phyloP scores from a whole-genome alignment of 2,888 invertebrate genomes.

The Ditylenchus weischeri region DNA sequence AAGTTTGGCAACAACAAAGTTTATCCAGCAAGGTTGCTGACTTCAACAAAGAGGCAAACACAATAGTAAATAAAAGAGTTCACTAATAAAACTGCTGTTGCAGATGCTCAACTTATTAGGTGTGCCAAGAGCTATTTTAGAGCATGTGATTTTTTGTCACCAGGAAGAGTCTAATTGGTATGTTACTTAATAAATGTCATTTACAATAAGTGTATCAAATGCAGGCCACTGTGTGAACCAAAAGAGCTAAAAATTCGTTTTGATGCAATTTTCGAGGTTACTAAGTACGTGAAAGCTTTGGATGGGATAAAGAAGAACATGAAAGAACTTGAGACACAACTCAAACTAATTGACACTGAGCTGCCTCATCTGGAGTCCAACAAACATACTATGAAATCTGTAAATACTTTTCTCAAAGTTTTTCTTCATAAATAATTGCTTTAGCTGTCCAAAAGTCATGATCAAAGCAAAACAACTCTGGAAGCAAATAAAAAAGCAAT shows the following conservation, averaged over 20 bases:
- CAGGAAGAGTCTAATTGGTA: conserved; percentile 90
- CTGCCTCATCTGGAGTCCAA: conserved; percentile 33
- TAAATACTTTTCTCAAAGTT: conserved; percentile 11
- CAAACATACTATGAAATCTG: conserved; percentile 9
- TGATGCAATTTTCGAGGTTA: conserved; percentile 93
- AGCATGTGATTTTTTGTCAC: conserved; percentile 95
- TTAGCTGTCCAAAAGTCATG: neutral
- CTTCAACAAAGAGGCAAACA: conserved; percentile 47
- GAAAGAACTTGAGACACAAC: conserved; percentile 32
- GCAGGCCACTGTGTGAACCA: conserved; percentile 83
- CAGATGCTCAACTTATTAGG: conserved; percentile 69
- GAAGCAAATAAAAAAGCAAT: conserved; percentile 12
- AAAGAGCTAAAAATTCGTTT: conserved; percentile 89
- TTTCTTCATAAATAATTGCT: neutral
- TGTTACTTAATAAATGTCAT: conserved; percentile 2
- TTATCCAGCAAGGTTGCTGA: conserved; percentile 51
- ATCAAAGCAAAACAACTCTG: neutral
- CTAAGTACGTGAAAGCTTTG: conserved; percentile 75
- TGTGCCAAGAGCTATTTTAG: conserved; percentile 87
- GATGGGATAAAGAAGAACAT: conserved; percentile 69
- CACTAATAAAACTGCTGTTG: conserved; percentile 1
- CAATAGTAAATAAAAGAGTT: neutral
- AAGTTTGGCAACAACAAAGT: conserved; percentile 33
- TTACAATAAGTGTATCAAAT: conserved; percentile 14
- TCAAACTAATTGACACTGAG: conserved; percentile 29